Evolutionary conservation across 2,888 invertebrate genomes (phyloP), one percentile per base, ranked within the genome.

Genomic region (Listrodromus nycthemerus): DNA sequence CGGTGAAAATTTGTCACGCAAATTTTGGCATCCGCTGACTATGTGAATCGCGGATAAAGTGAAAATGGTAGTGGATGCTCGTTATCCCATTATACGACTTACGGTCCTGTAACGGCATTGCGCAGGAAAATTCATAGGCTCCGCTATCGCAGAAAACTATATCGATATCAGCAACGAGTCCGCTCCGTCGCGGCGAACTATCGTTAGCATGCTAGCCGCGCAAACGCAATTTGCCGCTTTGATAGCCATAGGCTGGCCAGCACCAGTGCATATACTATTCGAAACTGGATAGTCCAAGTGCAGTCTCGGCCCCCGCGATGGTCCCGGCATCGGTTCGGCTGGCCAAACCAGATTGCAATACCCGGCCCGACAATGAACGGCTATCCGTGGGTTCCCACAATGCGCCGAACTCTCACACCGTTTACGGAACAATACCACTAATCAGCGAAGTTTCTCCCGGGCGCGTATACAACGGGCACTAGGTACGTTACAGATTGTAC

Each of bases 221-320:
- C 85, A 85, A 87, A 86, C 69, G 84, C 86, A 88, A 89, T 89
- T 88, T 88, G 83, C 86, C 73, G 86, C 88, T 88, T 87, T 88
- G 88, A 89, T 86, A 87, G 86, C 67, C 82, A 78, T 80, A 71
- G 85, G 41, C 73, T 73, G 50, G 52, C 10, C 33, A 30, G 55
- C 52, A 70, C 73, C 73, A 63, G 45, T 63, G 58, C 27, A 41
- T 48, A 58, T 52, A 75, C 58, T n/a, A 61, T 55, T 55, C 41
- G 41, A 27, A 69, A 48, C 63, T 70, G 33, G 55, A 76, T 55
- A 55, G 63, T 77, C 55, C 50, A 73, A 75, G 75, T 41, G 65
- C 13, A n/a, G 67, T 55, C 27, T 24, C 67, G 50, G 67, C 8
- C 55, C 24, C 8, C 50, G 55, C 73, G 37, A 75, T 67, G 48